Conservation (phyloP, 1,140 invertebrate genomes). For the Danaus melanippus region DNA sequence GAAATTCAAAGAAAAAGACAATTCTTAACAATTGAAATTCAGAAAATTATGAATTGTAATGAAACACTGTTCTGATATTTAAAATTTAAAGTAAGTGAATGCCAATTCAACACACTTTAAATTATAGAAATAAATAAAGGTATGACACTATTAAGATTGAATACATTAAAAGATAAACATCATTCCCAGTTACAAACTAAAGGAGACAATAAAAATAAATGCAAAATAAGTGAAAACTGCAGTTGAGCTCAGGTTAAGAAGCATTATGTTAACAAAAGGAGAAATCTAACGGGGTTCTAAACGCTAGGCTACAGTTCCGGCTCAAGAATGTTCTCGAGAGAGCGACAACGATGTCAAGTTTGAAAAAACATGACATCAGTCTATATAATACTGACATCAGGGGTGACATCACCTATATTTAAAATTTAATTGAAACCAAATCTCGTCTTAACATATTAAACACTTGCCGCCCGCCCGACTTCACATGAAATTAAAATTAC, state of each 20-base stretch:
- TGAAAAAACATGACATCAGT: constrained; percentile 47
- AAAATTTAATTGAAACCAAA: constrained; percentile 33
- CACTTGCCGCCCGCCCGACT: constrained; percentile 1
- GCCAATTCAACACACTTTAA: too few relatives aligned
- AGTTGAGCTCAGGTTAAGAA: constrained; percentile 1
- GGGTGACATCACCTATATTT: constrained; percentile 53
- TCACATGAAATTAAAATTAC: background rate
- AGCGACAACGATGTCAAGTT: constrained; percentile 22
- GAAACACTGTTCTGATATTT: background rate
- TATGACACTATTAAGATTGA: too few relatives aligned
- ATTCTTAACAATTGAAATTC: too few relatives aligned
- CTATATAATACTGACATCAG: constrained; percentile 30
- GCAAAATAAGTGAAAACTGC: constrained; percentile 5
- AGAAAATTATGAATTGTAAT: constrained; percentile 7
- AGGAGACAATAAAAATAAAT: too few relatives aligned
- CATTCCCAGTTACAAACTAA: too few relatives aligned
- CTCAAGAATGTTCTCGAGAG: constrained; percentile 14
- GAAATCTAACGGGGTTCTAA: constrained; percentile 16
- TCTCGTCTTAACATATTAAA: constrained; percentile 9
- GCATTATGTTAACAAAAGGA: constrained; percentile 7
- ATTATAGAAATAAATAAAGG: too few relatives aligned
- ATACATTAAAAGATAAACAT: too few relatives aligned
- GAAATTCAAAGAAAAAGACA: too few relatives aligned
- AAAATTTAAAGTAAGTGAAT: too few relatives aligned
- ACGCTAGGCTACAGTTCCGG: constrained; percentile 9